phyloP scores from a whole-genome alignment of 2,113 vertebrate species.

The Platysternon megacephalum region DNA sequence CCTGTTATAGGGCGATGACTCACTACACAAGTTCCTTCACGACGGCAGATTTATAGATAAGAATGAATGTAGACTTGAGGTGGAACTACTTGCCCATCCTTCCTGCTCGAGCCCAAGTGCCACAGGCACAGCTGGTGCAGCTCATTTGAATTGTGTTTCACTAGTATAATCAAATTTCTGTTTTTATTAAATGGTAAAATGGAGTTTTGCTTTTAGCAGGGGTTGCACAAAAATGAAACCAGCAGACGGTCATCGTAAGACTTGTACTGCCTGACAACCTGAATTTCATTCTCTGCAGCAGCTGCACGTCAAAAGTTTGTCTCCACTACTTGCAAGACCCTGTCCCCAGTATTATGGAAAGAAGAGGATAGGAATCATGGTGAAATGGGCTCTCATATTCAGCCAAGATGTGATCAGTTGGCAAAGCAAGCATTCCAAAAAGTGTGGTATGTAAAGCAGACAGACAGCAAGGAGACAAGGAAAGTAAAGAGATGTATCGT shows the following conservation, averaged over 20 bases:
- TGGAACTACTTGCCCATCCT: not conserved
- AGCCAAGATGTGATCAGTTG: not conserved
- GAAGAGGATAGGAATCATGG: not conserved
- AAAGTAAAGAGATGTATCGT: not conserved
- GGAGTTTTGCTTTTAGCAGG: not conserved
- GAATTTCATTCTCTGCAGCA: slow-evolving; percentile 28
- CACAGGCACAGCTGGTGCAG: not conserved
- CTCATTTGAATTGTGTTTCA: not conserved
- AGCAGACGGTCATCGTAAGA: accelerated
- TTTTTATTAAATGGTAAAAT: not conserved
- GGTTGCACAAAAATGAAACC: not conserved
- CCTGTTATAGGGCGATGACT: accelerated
- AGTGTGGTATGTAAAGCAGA: not conserved
- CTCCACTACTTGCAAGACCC: not conserved
- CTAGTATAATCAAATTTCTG: slow-evolving; percentile 10
- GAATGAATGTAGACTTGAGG: not conserved
- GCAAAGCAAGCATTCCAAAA: not conserved
- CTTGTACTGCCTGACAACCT: accelerated
- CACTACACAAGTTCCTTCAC: not conserved
- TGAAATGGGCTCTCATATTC: not conserved
- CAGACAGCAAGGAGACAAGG: not conserved
- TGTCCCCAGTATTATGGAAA: not conserved
- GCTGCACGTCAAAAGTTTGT: not conserved
- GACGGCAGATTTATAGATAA: not conserved
- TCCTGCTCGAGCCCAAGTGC: not conserved